Percentiles rank a stretch among this genome's conserved stretches.
Evolutionary conservation across 2,888 invertebrate species (phyloP).

Genomic region (Ashinkailepas kermadecensis): DNA sequence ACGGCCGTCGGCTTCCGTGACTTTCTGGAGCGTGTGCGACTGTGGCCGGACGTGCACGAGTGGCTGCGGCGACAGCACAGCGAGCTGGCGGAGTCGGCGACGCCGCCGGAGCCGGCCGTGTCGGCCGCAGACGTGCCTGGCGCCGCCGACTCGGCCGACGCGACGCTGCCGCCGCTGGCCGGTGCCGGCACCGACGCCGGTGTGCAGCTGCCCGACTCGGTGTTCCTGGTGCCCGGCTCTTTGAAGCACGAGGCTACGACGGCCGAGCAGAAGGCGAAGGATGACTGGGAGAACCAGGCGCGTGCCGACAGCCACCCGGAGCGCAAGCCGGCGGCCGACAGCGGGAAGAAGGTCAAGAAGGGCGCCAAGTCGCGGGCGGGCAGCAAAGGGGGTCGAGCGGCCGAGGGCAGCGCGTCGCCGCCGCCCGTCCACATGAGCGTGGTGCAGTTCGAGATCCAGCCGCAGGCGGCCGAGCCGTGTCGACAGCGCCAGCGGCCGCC

Average conservation of each 20-base stretch:
- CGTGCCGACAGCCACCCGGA: neutral
- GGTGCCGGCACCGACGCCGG: neutral
- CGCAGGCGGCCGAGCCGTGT: neutral
- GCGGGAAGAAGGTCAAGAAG: neutral
- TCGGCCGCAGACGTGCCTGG: neutral
- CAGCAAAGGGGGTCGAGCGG: neutral
- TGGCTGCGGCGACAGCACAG: neutral
- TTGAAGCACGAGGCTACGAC: neutral
- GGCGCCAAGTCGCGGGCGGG: neutral
- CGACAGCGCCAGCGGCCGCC: neutral
- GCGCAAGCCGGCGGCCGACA: neutral
- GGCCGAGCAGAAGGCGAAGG: neutral
- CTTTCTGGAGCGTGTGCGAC: neutral
- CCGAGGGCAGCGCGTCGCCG: neutral
- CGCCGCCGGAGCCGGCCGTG: neutral
- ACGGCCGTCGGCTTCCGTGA: slow-evolving; percentile 10
- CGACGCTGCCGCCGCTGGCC: neutral
- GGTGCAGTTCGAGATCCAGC: slow-evolving; percentile 8
- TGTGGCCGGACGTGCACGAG: neutral
- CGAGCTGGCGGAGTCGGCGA: neutral
- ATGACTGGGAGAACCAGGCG: neutral
- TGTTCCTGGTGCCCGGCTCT: slow-evolving; percentile 12
- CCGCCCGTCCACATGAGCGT: neutral
- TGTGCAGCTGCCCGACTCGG: neutral
- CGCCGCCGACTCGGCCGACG: neutral